Percentiles rank a stretch among this genome's conserved stretches.
Evolutionary conservation across 2,888 invertebrate species (phyloP).

Genomic region (Tinea semifulvella): DNA sequence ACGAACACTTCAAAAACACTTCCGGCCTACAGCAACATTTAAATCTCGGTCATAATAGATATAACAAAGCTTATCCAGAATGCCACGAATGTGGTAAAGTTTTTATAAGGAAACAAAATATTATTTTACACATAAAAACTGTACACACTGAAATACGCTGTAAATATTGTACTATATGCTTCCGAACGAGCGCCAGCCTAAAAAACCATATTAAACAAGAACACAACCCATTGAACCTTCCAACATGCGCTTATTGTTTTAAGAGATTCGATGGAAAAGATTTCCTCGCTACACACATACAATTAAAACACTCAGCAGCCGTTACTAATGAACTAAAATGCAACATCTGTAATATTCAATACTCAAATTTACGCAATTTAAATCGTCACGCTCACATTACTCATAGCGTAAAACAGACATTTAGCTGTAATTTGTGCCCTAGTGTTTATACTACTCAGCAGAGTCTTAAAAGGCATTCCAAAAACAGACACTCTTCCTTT

Average conservation of each 20-base stretch:
- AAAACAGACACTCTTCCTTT: slow-evolving; percentile 20
- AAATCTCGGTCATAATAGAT: slow-evolving; percentile 38
- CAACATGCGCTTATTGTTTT: slow-evolving; percentile 39
- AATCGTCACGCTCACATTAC: slow-evolving; percentile 42
- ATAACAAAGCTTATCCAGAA: slow-evolving; percentile 37
- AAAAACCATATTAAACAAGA: slow-evolving; percentile 39
- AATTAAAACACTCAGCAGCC: slow-evolving; percentile 27
- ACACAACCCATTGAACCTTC: slow-evolving; percentile 38
- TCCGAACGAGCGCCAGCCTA: slow-evolving; percentile 40
- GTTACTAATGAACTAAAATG: slow-evolving; percentile 35
- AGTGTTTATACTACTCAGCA: slow-evolving; percentile 46
- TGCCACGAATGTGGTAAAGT: slow-evolving; percentile 48
- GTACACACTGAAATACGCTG: slow-evolving; percentile 34
- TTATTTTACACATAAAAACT: slow-evolving; percentile 45
- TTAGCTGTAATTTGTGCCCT: slow-evolving; percentile 38
- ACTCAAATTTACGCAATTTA: slow-evolving; percentile 38
- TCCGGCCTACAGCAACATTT: slow-evolving; percentile 38
- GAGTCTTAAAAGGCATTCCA: slow-evolving; percentile 35
- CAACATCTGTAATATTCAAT: slow-evolving; percentile 35
- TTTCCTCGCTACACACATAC: slow-evolving; percentile 36
- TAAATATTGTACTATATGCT: slow-evolving; percentile 33
- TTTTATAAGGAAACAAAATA: slow-evolving; percentile 48
- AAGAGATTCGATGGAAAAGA: slow-evolving; percentile 38
- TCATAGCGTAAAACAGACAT: slow-evolving; percentile 37
- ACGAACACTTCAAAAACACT: slow-evolving; percentile 36